Evolutionary conservation across 2,113 vertebrate species (phyloP).

Genomic region (Clupea harengus): DNA sequence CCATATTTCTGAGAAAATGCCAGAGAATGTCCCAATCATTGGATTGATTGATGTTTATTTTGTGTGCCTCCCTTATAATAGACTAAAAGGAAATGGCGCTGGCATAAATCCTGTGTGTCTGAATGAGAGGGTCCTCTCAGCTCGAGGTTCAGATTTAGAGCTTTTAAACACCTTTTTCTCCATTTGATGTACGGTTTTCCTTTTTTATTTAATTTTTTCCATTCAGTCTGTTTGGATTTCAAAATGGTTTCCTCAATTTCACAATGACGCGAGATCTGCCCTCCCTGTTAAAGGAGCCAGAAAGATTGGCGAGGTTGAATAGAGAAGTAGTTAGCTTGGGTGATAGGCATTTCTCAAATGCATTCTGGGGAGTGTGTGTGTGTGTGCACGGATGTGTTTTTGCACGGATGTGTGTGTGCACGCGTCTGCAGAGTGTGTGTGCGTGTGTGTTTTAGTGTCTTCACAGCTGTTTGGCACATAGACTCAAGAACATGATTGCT

Average conservation of each 20-base stretch:
- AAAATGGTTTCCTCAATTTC: background rate
- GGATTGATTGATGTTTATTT: conserved; percentile 12
- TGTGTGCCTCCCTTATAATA: conserved; percentile 4
- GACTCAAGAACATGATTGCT: conserved; percentile 20
- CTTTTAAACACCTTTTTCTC: conserved; percentile 3
- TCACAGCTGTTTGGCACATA: conserved; percentile 16
- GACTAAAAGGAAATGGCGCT: conserved; percentile 4
- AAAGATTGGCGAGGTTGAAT: conserved; percentile 5
- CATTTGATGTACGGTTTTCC: background rate
- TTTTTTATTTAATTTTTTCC: background rate
- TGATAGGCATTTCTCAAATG: background rate
- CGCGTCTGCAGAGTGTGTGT: background rate
- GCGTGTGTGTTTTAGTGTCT: background rate
- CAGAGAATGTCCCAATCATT: conserved; percentile 14
- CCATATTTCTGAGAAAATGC: background rate
- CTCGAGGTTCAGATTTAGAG: background rate
- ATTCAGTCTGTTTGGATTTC: background rate
- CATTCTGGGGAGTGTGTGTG: background rate
- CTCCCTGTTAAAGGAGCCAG: background rate
- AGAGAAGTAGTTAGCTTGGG: background rate
- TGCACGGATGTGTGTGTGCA: background rate
- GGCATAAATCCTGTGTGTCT: background rate
- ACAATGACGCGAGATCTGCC: background rate
- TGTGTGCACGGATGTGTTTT: background rate
- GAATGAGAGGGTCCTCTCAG: background rate